These are phyloP conservation scores for Atherinosoma microstoma DNA, from an alignment of 2,797 vertebrate genomes.

Conservation along the genomic window DNA sequence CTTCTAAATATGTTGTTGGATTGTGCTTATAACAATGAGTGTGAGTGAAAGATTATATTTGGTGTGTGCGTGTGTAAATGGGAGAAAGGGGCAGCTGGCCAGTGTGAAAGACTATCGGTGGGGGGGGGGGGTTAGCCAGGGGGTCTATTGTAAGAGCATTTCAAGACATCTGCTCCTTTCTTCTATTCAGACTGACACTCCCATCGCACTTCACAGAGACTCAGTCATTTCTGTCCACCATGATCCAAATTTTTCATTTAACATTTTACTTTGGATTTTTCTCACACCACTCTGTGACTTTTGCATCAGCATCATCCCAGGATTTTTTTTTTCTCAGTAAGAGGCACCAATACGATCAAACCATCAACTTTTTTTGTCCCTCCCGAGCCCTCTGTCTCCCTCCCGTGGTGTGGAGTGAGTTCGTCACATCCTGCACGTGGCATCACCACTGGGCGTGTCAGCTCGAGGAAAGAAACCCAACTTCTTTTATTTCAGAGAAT, in stretches of 20 bases:
- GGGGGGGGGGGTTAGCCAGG: constrained; percentile 27
- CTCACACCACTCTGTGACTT: background rate
- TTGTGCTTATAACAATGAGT: constrained; percentile 9
- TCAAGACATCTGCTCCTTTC: constrained; percentile 74
- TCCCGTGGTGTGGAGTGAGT: constrained; percentile 56
- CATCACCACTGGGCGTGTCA: constrained; percentile 54
- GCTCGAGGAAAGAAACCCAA: constrained; percentile 8
- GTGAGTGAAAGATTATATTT: constrained; percentile 12
- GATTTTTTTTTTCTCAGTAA: background rate
- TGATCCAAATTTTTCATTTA: constrained; percentile 10
- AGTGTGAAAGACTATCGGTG: constrained; percentile 26
- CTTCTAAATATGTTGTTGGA: background rate
- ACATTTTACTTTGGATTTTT: background rate
- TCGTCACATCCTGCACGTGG: constrained; percentile 55
- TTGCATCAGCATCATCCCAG: constrained; percentile 24
- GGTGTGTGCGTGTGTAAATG: background rate
- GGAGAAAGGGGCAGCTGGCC: constrained; percentile 64
- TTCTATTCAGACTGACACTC: constrained; percentile 37
- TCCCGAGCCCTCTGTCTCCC: constrained; percentile 55
- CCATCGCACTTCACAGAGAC: background rate
- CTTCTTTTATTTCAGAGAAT: constrained; percentile 62
- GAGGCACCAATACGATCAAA: background rate
- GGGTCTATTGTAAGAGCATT: constrained; percentile 54
- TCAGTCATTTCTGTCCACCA: background rate
- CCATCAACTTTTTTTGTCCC: background rate